Evolutionary conservation across 2,888 invertebrate species (phyloP).

Genomic region (Chrysina gloriosa): DNA sequence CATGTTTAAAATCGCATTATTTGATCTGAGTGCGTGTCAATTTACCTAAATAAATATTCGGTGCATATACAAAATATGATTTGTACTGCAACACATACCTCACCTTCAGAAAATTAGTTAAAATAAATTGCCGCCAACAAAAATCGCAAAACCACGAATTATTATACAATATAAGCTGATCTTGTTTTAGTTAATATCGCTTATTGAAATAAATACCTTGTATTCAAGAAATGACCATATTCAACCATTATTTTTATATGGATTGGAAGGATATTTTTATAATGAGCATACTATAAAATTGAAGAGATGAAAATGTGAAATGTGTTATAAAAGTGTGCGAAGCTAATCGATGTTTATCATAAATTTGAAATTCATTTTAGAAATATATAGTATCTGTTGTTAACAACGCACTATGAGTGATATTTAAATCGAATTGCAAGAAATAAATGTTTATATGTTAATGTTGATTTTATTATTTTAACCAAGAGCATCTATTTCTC

Average conservation of each 20-base stretch:
- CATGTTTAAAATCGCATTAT: too few species aligned
- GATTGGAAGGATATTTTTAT: background rate
- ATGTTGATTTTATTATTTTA: background rate
- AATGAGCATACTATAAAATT: background rate
- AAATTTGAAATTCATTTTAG: background rate
- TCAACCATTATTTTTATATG: background rate
- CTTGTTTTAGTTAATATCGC: too few species aligned
- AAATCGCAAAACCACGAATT: too few species aligned
- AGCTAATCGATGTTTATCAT: background rate
- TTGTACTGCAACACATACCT: too few species aligned
- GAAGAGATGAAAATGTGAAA: background rate
- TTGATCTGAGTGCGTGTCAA: too few species aligned
- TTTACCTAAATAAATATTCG: too few species aligned
- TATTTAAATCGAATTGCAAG: slow-evolving; percentile 5
- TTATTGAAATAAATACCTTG: too few species aligned
- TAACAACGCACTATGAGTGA: slow-evolving; percentile 3
- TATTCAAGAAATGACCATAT: background rate
- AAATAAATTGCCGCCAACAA: too few species aligned
- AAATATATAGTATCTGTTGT: background rate
- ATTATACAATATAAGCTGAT: too few species aligned
- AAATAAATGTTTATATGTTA: slow-evolving; percentile 21
- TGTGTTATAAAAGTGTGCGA: background rate
- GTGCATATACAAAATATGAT: too few species aligned
- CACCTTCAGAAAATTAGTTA: too few species aligned
- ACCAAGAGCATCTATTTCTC: too few species aligned